A percentile compares a stretch with the other conserved stretches of the same genome.
Conservation (phyloP, 2,113 vertebrate genomes). For the Panurus biarmicus region DNA sequence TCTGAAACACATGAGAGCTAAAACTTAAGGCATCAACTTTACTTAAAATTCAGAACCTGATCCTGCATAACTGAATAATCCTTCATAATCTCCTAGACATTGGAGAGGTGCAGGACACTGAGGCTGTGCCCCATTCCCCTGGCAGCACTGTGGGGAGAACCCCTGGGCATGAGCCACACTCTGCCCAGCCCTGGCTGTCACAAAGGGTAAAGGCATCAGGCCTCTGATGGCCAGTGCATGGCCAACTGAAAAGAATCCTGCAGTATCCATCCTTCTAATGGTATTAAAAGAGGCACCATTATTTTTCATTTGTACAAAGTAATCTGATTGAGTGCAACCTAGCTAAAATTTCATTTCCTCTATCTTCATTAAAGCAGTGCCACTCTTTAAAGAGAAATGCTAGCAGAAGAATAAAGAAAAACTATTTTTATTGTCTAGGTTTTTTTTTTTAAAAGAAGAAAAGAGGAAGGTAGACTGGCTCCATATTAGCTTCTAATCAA, state of each 20-base stretch:
- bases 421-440: slow-evolving; percentile 24
- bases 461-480: slow-evolving; percentile 35
- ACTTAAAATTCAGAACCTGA: neutral
- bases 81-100: neutral
- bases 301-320: slow-evolving; percentile 58
- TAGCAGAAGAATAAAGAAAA: slow-evolving; percentile 56
- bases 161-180: neutral
- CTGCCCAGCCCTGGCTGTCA: neutral
- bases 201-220: neutral
- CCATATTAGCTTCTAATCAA: slow-evolving; percentile 54
- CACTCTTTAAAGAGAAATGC: slow-evolving; percentile 52
- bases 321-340: slow-evolving; percentile 53
- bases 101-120: neutral
- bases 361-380: slow-evolving; percentile 58
- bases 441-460: neutral
- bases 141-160: neutral
- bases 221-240: neutral
- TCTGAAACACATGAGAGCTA: accelerated
- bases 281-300: slow-evolving; percentile 51
- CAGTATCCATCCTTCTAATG: slow-evolving; percentile 23
- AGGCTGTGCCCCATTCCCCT: neutral
- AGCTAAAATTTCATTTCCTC: slow-evolving; percentile 61
- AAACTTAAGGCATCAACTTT: neutral
- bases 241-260: neutral
- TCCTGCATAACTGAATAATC: neutral